Conservation (phyloP, 2,797 vertebrate species). For the Columba guinea region DNA sequence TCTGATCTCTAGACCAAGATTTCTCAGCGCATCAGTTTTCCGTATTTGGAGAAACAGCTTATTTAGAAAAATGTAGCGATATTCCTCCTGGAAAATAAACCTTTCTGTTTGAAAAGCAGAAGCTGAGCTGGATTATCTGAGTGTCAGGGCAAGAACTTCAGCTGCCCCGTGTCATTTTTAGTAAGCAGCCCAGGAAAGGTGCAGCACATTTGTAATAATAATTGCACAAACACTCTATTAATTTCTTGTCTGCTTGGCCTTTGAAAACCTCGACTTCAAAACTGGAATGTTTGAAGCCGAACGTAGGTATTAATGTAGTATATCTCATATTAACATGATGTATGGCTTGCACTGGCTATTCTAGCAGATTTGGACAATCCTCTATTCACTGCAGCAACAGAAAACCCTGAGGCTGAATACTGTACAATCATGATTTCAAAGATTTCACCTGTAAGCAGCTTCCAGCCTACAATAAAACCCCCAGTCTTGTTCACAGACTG, state of each 20-base stretch:
- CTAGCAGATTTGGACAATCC: not conserved
- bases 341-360: not conserved
- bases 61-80: conserved; percentile 17
- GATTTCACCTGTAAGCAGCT: not conserved
- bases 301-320: not conserved
- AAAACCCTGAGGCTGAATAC: not conserved
- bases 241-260: not conserved
- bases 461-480: not conserved
- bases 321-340: not conserved
- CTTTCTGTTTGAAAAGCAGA: conserved; percentile 33
- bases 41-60: conserved; percentile 12
- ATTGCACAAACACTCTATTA: not conserved
- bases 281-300: not conserved
- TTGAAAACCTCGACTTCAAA: not conserved
- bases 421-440: not conserved
- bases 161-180: not conserved
- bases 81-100: conserved; percentile 37
- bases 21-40: conserved; percentile 34
- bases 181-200: not conserved
- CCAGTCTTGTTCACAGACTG: not conserved
- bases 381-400: not conserved
- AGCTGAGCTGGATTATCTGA: not conserved
- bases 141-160: not conserved
- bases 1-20: conserved; percentile 65
- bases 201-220: not conserved